Conservation (phyloP, 2,888 invertebrate genomes). For the Agrilus biguttatus region DNA sequence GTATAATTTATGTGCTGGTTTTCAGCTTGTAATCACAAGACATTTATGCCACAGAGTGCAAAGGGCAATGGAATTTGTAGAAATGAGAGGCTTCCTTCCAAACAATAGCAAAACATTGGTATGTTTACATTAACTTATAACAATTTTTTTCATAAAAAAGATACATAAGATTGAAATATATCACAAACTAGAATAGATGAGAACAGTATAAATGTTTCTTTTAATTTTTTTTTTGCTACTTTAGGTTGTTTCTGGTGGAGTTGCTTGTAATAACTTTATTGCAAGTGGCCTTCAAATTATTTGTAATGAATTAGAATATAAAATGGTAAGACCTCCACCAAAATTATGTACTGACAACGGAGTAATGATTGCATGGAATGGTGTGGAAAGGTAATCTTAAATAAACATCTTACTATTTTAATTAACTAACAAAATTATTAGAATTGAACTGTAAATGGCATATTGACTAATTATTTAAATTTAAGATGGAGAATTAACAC, state of each 20-base stretch:
- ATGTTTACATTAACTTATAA: slow-evolving; percentile 10
- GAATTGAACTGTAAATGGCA: too few species aligned
- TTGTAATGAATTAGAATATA: slow-evolving; percentile 48
- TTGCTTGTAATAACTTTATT: slow-evolving; percentile 84
- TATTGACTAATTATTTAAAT: slow-evolving; percentile 1
- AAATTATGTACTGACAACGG: slow-evolving; percentile 94
- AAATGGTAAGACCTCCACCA: slow-evolving; percentile 62
- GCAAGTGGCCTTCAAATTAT: slow-evolving; percentile 52
- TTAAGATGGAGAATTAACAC: slow-evolving; percentile 23
- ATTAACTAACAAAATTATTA: not conserved
- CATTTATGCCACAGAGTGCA: slow-evolving; percentile 75
- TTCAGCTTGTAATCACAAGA: slow-evolving; percentile 57
- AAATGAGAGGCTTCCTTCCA: slow-evolving; percentile 46
- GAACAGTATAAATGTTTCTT: too few species aligned
- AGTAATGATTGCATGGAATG: slow-evolving; percentile 99
- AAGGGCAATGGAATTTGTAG: slow-evolving; percentile 65
- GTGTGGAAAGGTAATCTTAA: slow-evolving; percentile 55
- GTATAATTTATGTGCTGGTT: slow-evolving; percentile 72
- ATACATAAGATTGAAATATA: too few species aligned
- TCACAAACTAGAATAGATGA: too few species aligned
- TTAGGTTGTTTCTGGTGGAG: slow-evolving; percentile 86
- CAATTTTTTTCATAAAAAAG: too few species aligned
- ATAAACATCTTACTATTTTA: not conserved
- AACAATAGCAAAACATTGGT: slow-evolving; percentile 43
- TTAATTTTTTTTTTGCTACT: slow-evolving; percentile 7